These are phyloP conservation scores for Zaprionus lachaisei DNA, from an alignment of 1,140 invertebrate species.

Conservation along the genomic window DNA sequence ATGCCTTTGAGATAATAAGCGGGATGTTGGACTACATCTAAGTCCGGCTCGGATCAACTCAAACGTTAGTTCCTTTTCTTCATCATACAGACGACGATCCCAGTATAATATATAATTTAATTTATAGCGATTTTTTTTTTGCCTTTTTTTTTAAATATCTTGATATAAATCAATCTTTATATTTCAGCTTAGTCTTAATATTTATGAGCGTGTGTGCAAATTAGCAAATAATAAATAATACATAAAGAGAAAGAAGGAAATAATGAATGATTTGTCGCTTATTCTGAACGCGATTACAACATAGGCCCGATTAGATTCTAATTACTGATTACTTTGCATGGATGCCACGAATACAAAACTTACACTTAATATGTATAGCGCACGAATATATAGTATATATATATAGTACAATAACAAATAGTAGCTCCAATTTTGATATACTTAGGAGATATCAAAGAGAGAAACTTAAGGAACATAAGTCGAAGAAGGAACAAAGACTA, in stretches of 20 bases:
- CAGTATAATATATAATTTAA: slow-evolving; percentile 16
- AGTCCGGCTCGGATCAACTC: slow-evolving; percentile 1
- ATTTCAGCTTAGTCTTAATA: slow-evolving; percentile 31
- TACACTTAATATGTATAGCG: background rate
- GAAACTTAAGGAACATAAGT: slow-evolving; percentile 23
- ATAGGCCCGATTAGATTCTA: background rate
- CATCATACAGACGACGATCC: background rate
- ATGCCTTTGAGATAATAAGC: slow-evolving; percentile 93
- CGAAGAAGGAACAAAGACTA: background rate
- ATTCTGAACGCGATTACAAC: background rate
- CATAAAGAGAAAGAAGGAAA: slow-evolving; percentile 1
- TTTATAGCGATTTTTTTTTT: slow-evolving; percentile 26
- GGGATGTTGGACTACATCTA: slow-evolving; percentile 87
- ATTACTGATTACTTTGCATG: slow-evolving; percentile 29
- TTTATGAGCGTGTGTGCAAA: slow-evolving; percentile 34
- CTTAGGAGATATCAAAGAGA: background rate
- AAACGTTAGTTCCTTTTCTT: slow-evolving; percentile 39
- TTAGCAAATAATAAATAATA: slow-evolving; percentile 37
- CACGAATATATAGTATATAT: background rate
- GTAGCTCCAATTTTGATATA: slow-evolving; percentile 12
- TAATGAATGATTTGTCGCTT: background rate
- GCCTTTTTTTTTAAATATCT: slow-evolving; percentile 38
- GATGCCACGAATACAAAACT: slow-evolving; percentile 38
- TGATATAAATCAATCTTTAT: slow-evolving; percentile 36
- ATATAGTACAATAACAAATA: background rate